Base-by-base conservation (phyloP, 1,140 invertebrate species). In the Ericerus pela region DNA sequence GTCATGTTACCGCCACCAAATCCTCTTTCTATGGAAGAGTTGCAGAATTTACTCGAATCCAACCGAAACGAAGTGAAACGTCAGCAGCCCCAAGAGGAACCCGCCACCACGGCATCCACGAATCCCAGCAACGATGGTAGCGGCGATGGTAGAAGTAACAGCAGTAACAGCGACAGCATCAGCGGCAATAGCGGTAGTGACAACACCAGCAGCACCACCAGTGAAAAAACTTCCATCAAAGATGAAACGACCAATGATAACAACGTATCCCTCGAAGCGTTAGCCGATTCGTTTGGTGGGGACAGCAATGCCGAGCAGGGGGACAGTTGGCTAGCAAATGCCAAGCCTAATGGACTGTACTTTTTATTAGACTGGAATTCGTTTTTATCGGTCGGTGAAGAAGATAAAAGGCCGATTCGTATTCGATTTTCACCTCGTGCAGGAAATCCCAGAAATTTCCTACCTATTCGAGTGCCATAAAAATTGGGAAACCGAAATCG, bases 341-440 rank as follows among this genome's bases (percentile, higher is more conserved):
- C 52, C 1, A 75, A 73, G 57, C 79, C 77, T 64, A 85, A 79
- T 55, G 85, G 85, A 2, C 78, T 89, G 41, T 89, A 88, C 64
- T 87, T 85, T 68, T 74, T 87, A 53, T 70, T 87, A 1, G 85
- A 89, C 63, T 87, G 84, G 84, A 88, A 89, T 63, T 78, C 81
- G 12, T 89, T 89, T 62, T 69, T 88, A 2, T 83, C 87, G 66
- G 83, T 88, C 2, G 85, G 84, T 24, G 81, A 85, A n/a, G 80
- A 77, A 52, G 79, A 79, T 27, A 80, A 81, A 68, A 59, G 56
- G 5, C 51, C 51, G 22, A 78, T 88, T 1, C 82, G 85, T 63
- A 74, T 88, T 59, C 75, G 80, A 61, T 84, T 88, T 62, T 75
- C 81, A 56, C 85, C 85, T 0, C 85, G 84, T 71, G 75, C 81